These are phyloP conservation scores for Zoanthus solanderi DNA, from an alignment of 92 coral and sea anemone species.

Conservation along the genomic window DNA sequence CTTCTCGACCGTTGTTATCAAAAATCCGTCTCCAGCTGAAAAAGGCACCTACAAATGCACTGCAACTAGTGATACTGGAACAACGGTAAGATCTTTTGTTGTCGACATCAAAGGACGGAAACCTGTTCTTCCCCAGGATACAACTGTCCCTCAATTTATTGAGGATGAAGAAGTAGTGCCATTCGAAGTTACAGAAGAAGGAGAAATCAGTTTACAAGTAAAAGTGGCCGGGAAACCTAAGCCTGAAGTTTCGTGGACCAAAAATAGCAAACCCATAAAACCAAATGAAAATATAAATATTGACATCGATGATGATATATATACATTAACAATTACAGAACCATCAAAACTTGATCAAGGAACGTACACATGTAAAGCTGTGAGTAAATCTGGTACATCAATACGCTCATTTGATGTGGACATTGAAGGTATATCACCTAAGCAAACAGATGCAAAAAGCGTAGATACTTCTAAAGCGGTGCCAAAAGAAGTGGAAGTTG, in stretches of 20 bases:
- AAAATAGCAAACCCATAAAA: constrained; percentile 58
- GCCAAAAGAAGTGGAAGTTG: constrained; percentile 20
- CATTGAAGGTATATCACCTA: constrained; percentile 57
- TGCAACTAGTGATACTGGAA: constrained; percentile 47
- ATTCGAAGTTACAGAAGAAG: constrained; percentile 70
- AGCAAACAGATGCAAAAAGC: background rate
- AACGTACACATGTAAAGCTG: constrained; percentile 74
- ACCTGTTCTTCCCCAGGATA: constrained; percentile 24
- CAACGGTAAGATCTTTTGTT: constrained; percentile 72
- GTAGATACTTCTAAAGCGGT: background rate
- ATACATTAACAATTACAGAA: constrained; percentile 53
- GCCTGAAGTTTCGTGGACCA: constrained; percentile 73
- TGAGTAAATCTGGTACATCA: constrained; percentile 71
- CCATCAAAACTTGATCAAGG: constrained; percentile 73
- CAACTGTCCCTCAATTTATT: constrained; percentile 52
- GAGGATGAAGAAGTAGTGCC: constrained; percentile 53
- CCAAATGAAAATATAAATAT: constrained; percentile 52
- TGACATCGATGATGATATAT: constrained; percentile 53
- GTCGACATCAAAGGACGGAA: constrained; percentile 69
- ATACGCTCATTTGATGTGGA: constrained; percentile 61
- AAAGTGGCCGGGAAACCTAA: constrained; percentile 73
- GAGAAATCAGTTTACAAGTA: constrained; percentile 64
- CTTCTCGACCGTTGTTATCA: constrained; percentile 12
- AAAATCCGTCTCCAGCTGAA: constrained; percentile 27
- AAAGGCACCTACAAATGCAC: constrained; percentile 58